phyloP scores from a whole-genome alignment of 2,888 invertebrate species.

The Lasioglossum leucozonium region DNA sequence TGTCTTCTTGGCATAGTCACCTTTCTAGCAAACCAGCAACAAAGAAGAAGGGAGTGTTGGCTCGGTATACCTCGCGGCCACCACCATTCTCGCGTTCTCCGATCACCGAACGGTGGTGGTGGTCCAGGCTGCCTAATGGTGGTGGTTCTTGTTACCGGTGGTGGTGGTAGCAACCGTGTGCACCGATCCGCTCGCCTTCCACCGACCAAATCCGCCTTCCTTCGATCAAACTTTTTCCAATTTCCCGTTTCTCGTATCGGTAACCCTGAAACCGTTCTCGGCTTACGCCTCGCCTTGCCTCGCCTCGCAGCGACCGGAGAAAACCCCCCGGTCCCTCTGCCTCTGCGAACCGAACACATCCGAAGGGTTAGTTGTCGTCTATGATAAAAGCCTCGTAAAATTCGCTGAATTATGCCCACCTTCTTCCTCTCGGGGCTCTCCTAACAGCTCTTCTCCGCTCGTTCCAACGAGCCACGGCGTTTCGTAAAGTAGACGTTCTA shows the following conservation, averaged over 20 bases:
- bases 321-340: conserved; percentile 25
- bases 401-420: not conserved
- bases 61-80: conserved; percentile 57
- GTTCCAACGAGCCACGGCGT: not conserved
- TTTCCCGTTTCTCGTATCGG: conserved; percentile 38
- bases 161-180: conserved; percentile 10
- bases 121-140: conserved; percentile 23
- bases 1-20: conserved; percentile 82
- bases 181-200: conserved; percentile 37
- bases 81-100: conserved; percentile 60
- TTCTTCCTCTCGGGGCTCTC: not conserved
- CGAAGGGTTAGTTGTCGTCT: conserved; percentile 31
- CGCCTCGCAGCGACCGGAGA: not conserved
- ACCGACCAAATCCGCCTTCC: conserved; percentile 58
- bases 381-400: conserved; percentile 7
- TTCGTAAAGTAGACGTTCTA: conserved; percentile 15
- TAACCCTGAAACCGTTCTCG: conserved; percentile 65
- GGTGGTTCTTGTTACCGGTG: conserved; percentile 15
- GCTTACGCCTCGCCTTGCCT: conserved; percentile 22
- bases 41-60: conserved; percentile 75
- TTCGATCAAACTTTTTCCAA: conserved; percentile 37
- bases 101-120: conserved; percentile 47
- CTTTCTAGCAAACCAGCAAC: conserved; percentile 81
- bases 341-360: conserved; percentile 15
- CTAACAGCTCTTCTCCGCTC: not conserved